Conservation (phyloP, 2,797 vertebrate genomes). For the Myotis planiceps region DNA sequence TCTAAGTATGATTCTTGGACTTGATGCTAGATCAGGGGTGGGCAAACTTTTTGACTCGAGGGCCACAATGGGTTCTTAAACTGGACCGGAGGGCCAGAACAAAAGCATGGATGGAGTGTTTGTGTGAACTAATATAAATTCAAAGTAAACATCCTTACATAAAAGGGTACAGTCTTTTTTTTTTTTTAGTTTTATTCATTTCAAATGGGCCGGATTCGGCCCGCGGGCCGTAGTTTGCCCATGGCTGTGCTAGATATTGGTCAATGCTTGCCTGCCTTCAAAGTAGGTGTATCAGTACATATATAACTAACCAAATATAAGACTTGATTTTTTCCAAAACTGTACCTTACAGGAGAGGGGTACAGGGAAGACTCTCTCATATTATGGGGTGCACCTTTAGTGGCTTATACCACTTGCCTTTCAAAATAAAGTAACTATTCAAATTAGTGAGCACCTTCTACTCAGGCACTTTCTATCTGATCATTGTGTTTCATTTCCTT, state of each 20-base stretch:
- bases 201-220: no score
- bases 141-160: no score
- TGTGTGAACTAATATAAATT: no score
- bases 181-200: no score
- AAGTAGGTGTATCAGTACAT: background rate
- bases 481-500: background rate
- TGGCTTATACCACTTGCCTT: background rate
- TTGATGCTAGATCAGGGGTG: no score
- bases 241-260: no score
- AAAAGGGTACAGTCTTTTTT: no score
- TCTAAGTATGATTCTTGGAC: background rate
- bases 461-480: background rate
- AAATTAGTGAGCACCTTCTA: background rate
- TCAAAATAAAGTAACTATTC: background rate
- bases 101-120: no score
- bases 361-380: background rate
- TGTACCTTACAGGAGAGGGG: fast-evolving
- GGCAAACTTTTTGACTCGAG: no score
- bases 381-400: background rate
- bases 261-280: background rate
- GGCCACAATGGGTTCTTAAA: no score
- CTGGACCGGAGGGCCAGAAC: no score
- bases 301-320: background rate
- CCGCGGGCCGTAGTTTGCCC: no score
- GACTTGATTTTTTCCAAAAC: background rate